Base-by-base conservation (phyloP, 2,888 invertebrate genomes). In the Tribolium freemani region DNA sequence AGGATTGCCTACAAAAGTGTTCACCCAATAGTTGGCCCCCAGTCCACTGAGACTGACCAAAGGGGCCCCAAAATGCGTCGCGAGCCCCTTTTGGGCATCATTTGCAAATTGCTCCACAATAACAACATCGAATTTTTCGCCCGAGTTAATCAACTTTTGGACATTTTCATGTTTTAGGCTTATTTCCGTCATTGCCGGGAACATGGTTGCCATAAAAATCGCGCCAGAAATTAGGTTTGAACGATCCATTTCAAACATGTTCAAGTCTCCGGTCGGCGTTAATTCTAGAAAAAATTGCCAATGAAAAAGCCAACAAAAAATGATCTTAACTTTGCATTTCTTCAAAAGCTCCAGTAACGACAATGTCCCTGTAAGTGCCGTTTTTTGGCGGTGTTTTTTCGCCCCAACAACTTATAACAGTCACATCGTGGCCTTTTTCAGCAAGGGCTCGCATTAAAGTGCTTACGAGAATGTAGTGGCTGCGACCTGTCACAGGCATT, bases 1-100 rank as follows among this genome's bases (percentile, higher is more conserved):
- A 1, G 89, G 86, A 57, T 87, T 83, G 0, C 89, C 89, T 80
- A 88, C 86, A 73, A 87, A 84, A 69, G 86, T 86, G 67, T 88
- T 88, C 75, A 88, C 86, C 79, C 86, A 86, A 30, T 84, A 83
- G 66, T 84, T 84, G 51, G 86, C 84, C 9, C 86, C 87, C 20
- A 87, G 68, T 0, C 88, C 87, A 78, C 87, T 87, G 26, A 26
- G 26, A 26, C 26, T 26, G 3, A 87, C 78, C 8, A 83, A 69
- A 0, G 84, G 84, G 1, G 83, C 83, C n/a, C 84, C 79, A 71
- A 81, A 83, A 67, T 82, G 81, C 45, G 82, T 78, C 9, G 84
- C 83, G 2, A 86, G 75, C 0, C 87, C 88, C 57, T 68, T 81
- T 10, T 83, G 79, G 4, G 88, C 88, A 75, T 89, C 89, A 74